A percentile compares a stretch with the other conserved stretches of the same genome.
phyloP scores from a whole-genome alignment of 1,140 invertebrate species.

The Cyclina sinensis region DNA sequence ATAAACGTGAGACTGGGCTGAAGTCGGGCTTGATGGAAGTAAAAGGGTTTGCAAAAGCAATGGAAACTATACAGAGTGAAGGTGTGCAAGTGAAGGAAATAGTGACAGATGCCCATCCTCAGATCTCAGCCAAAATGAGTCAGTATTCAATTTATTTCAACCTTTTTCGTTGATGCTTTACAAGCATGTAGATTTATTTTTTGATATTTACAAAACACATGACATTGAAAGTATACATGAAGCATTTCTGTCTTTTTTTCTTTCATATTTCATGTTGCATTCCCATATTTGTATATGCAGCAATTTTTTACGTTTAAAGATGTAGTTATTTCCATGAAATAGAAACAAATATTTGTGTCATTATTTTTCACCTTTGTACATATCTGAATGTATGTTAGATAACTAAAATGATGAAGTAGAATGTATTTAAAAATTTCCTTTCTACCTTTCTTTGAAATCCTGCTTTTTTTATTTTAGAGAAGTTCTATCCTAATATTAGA shows the following conservation, averaged over 20 bases:
- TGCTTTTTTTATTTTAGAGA: neutral
- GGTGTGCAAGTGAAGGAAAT: neutral
- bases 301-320: too few species aligned
- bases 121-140: conserved; percentile 10
- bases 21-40: conserved; percentile 6
- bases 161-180: too few species aligned
- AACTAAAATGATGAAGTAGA: too few species aligned
- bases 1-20: neutral
- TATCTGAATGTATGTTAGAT: neutral
- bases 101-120: conserved; percentile 36
- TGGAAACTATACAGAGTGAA: neutral
- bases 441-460: too few species aligned
- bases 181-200: too few species aligned
- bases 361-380: too few species aligned
- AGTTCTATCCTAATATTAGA: neutral
- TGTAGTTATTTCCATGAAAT: too few species aligned
- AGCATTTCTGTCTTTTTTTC: neutral
- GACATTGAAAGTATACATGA: neutral
- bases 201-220: neutral
- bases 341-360: too few species aligned
- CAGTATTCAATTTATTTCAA: too few species aligned
- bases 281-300: neutral
- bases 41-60: neutral
- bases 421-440: too few species aligned
- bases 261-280: too few species aligned